These are phyloP conservation scores for Nestor notabilis DNA, from an alignment of 2,113 vertebrate genomes.

Conservation along the genomic window DNA sequence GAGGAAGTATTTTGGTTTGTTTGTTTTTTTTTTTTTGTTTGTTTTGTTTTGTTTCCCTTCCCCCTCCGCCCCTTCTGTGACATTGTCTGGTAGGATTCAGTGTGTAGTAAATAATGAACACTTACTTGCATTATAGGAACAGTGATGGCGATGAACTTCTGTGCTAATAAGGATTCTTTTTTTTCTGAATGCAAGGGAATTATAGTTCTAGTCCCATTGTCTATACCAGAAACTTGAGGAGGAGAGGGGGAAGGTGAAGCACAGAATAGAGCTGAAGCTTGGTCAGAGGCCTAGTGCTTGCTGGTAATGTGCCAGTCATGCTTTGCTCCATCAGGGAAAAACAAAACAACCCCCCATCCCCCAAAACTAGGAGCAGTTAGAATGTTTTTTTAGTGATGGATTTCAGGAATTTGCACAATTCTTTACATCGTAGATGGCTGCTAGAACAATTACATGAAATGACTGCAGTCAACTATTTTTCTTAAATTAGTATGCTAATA, in stretches of 20 bases:
- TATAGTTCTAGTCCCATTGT: background rate
- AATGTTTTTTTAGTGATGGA: background rate
- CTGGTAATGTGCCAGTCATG: background rate
- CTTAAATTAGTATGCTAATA: background rate
- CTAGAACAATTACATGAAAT: background rate
- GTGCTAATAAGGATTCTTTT: background rate
- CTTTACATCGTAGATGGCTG: background rate
- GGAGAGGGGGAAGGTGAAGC: background rate
- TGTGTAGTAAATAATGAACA: background rate
- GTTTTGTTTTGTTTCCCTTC: too few species aligned
- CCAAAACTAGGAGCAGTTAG: background rate
- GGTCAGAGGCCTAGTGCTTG: background rate
- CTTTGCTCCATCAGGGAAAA: background rate
- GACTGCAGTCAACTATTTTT: background rate
- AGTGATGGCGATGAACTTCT: background rate
- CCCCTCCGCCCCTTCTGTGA: accelerated
- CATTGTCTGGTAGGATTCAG: background rate
- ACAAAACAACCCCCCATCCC: background rate
- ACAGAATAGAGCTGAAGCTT: background rate
- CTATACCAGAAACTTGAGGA: background rate
- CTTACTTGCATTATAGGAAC: background rate
- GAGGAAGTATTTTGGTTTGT: background rate
- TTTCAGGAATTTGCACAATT: background rate
- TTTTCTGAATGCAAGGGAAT: background rate
- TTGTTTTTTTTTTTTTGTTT: too few species aligned